A percentile compares a stretch with the other conserved stretches of the same genome.
Conservation (phyloP, 1,140 invertebrate species). For the Drosophila dunni region DNA sequence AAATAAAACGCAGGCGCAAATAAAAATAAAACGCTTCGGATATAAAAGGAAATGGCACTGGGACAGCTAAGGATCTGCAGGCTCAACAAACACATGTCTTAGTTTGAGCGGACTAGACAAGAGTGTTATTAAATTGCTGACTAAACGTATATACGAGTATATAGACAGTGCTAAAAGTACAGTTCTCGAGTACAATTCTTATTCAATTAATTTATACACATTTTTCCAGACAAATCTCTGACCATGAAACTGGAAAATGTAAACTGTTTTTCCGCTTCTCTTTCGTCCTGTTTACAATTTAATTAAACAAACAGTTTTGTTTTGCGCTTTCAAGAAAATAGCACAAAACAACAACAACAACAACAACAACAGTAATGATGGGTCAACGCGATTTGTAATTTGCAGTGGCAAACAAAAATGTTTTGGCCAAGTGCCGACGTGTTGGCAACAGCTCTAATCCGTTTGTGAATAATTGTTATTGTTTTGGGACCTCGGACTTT, state of each 20-base stretch:
- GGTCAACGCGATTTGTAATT: conserved; percentile 74
- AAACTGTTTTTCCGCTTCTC: conserved; percentile 18
- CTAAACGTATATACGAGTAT: no score
- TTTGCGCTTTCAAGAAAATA: conserved; percentile 59
- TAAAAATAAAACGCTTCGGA: conserved; percentile 61
- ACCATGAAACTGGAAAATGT: not conserved
- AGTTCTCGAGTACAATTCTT: conserved; percentile 59
- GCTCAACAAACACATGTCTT: not conserved
- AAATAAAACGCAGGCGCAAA: conserved; percentile 42
- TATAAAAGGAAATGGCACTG: conserved; percentile 64
- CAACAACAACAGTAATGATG: conserved; percentile 39
- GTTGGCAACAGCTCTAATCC: conserved; percentile 77
- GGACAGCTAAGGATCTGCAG: conserved; percentile 42
- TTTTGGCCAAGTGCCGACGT: conserved; percentile 70
- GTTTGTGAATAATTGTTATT: conserved; percentile 81
- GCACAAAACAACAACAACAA: conserved; percentile 24
- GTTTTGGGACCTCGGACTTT: conserved; percentile 56
- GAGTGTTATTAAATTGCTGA: conserved; percentile 50
- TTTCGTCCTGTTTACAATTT: conserved; percentile 68
- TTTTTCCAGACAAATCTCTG: conserved; percentile 53
- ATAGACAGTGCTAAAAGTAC: no score
- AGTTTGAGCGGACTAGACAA: not conserved
- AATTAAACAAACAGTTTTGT: conserved; percentile 77
- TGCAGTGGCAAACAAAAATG: conserved; percentile 53
- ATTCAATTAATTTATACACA: conserved; percentile 74